These are phyloP conservation scores for Macrosoma leucophasiata DNA, from an alignment of 2,888 invertebrate species.

Conservation along the genomic window DNA sequence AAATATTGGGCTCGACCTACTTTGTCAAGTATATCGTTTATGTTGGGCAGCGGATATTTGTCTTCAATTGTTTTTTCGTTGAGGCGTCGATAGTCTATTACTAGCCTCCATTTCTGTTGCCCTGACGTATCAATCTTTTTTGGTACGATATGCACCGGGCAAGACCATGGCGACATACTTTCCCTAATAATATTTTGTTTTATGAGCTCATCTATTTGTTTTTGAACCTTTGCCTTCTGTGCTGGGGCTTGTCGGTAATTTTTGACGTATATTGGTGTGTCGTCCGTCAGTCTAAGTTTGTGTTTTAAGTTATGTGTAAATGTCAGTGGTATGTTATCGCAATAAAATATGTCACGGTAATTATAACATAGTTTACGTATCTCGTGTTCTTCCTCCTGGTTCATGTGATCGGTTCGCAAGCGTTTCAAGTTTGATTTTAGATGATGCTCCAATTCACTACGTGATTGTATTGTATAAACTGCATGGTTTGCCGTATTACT, in stretches of 20 bases:
- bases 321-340: slow-evolving; percentile 4
- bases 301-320: slow-evolving; percentile 3
- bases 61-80: slow-evolving; percentile 25
- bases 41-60: slow-evolving; percentile 20
- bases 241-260: slow-evolving; percentile 6
- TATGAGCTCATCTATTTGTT: slow-evolving; percentile 22
- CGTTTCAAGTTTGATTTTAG: slow-evolving; percentile 20
- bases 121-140: slow-evolving; percentile 22
- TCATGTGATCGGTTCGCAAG: slow-evolving; percentile 26
- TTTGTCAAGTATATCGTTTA: slow-evolving; percentile 16
- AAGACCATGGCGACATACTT: slow-evolving; percentile 22
- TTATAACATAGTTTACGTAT: slow-evolving; percentile 11
- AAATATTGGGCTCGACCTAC: slow-evolving; percentile 15
- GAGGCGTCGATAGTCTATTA: slow-evolving; percentile 17
- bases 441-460: slow-evolving; percentile 1
- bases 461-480: not conserved
- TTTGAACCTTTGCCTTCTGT: slow-evolving; percentile 23
- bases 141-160: slow-evolving; percentile 23
- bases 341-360: slow-evolving; percentile 4
- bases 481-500: not conserved
- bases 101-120: slow-evolving; percentile 14
- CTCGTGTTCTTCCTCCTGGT: slow-evolving; percentile 30
- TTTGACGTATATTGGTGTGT: slow-evolving; percentile 1
- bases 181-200: slow-evolving; percentile 21
- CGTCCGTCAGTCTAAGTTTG: not conserved